A percentile compares a stretch with the other conserved stretches of the same genome.
Evolutionary conservation across 2,113 vertebrate species (phyloP).

Genomic region (Climacteris rufus): DNA sequence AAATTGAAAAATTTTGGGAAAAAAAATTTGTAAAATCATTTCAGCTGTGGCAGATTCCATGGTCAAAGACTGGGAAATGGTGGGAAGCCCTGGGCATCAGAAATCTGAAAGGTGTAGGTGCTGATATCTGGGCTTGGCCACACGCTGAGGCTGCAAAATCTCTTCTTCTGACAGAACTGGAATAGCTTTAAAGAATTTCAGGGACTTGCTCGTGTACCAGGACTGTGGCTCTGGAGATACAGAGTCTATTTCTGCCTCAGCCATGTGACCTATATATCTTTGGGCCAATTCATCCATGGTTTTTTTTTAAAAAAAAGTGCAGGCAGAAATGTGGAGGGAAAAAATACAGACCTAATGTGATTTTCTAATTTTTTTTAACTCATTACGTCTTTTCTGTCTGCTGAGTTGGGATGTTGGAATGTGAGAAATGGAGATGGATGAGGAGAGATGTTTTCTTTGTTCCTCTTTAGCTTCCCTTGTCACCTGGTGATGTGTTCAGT

Average conservation of each 20-base stretch:
- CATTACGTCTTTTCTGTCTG: not conserved
- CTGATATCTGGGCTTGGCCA: not conserved
- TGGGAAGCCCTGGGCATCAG: not conserved
- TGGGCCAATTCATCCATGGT: not conserved
- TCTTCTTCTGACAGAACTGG: not conserved
- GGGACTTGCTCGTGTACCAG: not conserved
- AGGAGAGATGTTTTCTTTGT: not conserved
- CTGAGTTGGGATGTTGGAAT: not conserved
- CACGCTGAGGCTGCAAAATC: not conserved
- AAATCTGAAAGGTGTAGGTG: not conserved
- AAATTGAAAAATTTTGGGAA: no score
- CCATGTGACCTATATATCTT: not conserved
- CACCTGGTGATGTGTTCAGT: not conserved
- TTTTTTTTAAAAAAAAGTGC: not conserved
- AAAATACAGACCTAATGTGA: not conserved
- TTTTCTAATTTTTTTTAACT: not conserved
- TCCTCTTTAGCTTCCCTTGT: not conserved
- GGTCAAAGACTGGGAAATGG: not conserved
- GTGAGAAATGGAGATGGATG: not conserved
- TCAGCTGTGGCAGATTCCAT: not conserved
- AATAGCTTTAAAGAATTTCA: not conserved
- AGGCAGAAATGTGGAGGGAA: not conserved
- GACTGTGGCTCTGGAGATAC: not conserved
- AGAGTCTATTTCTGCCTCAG: conserved; percentile 36
- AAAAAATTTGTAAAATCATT: no score